Percentiles rank a stretch among this genome's conserved stretches.
Evolutionary conservation across 2,888 invertebrate species (phyloP).

Genomic region (Macrophya alboannulata): DNA sequence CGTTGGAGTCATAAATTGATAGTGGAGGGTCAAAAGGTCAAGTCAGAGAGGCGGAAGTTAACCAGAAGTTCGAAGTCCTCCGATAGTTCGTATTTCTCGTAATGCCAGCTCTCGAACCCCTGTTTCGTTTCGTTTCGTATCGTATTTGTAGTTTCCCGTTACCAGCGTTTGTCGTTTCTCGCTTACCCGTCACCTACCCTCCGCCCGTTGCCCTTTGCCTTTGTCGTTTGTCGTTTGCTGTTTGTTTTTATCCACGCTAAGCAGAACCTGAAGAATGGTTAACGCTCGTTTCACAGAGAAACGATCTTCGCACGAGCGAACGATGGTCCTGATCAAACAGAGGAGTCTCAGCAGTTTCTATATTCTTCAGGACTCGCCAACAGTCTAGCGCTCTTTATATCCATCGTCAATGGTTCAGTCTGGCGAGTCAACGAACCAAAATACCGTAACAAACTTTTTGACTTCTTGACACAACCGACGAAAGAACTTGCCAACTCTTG

Average conservation of each 20-base stretch:
- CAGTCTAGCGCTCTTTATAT: background rate
- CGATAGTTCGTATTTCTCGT: slow-evolving; percentile 28
- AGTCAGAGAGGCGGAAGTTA: slow-evolving; percentile 25
- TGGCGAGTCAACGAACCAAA: slow-evolving; percentile 40
- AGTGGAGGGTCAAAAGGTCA: slow-evolving; percentile 49
- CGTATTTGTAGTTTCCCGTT: background rate
- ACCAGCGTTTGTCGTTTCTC: background rate
- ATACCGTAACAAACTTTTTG: slow-evolving; percentile 35
- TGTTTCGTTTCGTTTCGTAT: slow-evolving; percentile 6
- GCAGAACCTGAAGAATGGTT: slow-evolving; percentile 18
- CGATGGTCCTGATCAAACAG: slow-evolving; percentile 33
- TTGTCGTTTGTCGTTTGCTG: slow-evolving; percentile 14
- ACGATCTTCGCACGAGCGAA: slow-evolving; percentile 46
- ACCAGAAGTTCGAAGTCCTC: slow-evolving; percentile 25
- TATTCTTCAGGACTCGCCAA: background rate
- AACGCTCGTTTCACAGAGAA: slow-evolving; percentile 51
- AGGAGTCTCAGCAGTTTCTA: background rate
- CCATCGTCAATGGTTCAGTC: background rate
- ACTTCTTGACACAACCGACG: slow-evolving; percentile 23
- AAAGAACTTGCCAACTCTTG: slow-evolving; percentile 22
- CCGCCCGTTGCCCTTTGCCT: background rate
- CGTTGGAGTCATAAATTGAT: slow-evolving; percentile 38
- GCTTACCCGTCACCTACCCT: background rate
- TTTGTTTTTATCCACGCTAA: slow-evolving; percentile 11
- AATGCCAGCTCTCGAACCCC: background rate